Evolutionary conservation across 2,888 invertebrate species (phyloP).

Genomic region (Argyra leucocephala): DNA sequence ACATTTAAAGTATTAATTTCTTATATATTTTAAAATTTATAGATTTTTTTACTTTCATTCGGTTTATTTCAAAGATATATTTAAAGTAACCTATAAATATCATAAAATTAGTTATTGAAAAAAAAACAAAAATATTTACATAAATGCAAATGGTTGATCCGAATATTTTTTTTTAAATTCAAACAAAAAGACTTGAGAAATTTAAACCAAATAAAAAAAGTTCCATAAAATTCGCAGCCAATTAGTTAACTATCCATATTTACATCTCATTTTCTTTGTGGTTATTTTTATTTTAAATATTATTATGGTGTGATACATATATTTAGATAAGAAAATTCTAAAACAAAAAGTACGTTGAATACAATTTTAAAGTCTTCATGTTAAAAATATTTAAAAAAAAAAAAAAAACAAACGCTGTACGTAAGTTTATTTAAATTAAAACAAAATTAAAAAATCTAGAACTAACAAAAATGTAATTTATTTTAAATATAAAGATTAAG

Average conservation of each 20-base stretch:
- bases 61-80: no score
- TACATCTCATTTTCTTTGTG: not conserved
- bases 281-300: not conserved
- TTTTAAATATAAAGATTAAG: not conserved
- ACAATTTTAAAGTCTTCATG: not conserved
- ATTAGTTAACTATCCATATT: not conserved
- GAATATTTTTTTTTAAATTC: not conserved
- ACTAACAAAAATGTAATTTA: not conserved
- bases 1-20: no score
- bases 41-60: no score
- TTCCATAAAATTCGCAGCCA: not conserved
- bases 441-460: not conserved
- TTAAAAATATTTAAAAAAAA: not conserved
- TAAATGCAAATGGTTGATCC: no score
- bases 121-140: no score
- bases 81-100: no score
- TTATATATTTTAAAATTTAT: no score
- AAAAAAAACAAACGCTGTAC: no score
- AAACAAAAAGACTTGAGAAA: conserved; percentile 3
- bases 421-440: not conserved
- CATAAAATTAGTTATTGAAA: no score
- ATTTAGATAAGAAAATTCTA: not conserved
- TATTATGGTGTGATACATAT: not conserved
- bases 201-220: not conserved
- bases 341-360: not conserved